These are phyloP conservation scores for Turdus rufiventris DNA, from an alignment of 2,113 vertebrate genomes.

Conservation along the genomic window DNA sequence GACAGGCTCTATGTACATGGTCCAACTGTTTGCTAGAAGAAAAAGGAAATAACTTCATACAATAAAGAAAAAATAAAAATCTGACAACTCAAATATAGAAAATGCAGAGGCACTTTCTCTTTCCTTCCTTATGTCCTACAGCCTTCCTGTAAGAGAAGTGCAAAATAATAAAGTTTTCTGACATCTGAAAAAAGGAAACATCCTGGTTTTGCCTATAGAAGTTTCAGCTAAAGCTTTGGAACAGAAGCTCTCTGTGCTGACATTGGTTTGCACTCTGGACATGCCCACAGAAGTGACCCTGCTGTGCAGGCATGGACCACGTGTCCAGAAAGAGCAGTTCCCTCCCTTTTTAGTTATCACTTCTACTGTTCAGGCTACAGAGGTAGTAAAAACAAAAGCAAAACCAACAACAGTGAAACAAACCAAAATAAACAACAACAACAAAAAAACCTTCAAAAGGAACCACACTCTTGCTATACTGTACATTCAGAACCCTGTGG, in stretches of 20 bases:
- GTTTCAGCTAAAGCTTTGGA: slow-evolving; percentile 33
- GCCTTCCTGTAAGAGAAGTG: slow-evolving; percentile 40
- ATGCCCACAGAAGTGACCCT: not conserved
- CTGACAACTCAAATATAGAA: not conserved
- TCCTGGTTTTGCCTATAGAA: not conserved
- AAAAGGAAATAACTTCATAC: not conserved
- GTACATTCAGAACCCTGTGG: slow-evolving; percentile 76
- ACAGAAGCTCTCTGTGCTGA: not conserved
- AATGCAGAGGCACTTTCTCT: slow-evolving; percentile 45
- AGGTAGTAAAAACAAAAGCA: slow-evolving; percentile 70
- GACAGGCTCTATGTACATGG: not conserved
- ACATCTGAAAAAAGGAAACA: not conserved
- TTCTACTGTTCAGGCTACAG: slow-evolving; percentile 61
- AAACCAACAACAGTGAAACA: not conserved
- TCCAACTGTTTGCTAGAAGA: not conserved
- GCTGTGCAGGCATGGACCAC: not conserved
- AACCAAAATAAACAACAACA: not conserved
- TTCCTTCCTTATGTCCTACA: slow-evolving; percentile 29
- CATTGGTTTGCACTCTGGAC: not conserved
- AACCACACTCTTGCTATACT: slow-evolving; percentile 60
- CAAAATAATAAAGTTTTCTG: slow-evolving; percentile 41
- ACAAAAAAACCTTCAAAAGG: not conserved
- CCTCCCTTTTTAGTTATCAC: slow-evolving; percentile 33
- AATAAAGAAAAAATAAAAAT: not conserved
- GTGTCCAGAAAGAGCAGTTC: slow-evolving; percentile 8